Evolutionary conservation across 2,888 invertebrate genomes (phyloP), one percentile per base, ranked within the genome.

Genomic region (Eretmocerus hayati): DNA sequence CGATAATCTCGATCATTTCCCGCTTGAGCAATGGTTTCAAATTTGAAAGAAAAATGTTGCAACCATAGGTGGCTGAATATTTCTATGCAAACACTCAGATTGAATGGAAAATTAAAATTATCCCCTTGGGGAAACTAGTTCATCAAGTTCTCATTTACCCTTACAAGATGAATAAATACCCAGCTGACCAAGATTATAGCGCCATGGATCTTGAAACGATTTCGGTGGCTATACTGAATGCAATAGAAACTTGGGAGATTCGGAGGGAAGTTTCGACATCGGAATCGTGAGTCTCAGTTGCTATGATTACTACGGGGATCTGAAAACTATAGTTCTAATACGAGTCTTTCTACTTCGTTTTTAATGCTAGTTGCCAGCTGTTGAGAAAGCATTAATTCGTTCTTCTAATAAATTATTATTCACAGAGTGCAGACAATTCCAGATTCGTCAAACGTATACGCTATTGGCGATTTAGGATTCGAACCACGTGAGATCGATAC

Each of bases 391-490:
- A n/a, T n/a, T n/a, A n/a, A n/a, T n/a, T n/a, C n/a, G n/a, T n/a
- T n/a, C n/a, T n/a, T n/a, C n/a, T n/a, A n/a, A n/a, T n/a, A n/a
- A n/a, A n/a, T n/a, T n/a, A n/a, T n/a, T n/a, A n/a, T n/a, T n/a
- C n/a, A n/a, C 16, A 50, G 50, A 23, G 6, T 40, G 30, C 54
- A 57, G 46, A 55, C 60, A 16, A 32, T 60, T 19, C 11, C 40
- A 4, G 49, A 47, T 8, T 42, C 55, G 15, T n/a, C 36, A 36
- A 48, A 54, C 19, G 46, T 53, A 48, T 62, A 59, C 42, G 22
- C 20, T 20, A 44, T 39, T 37, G 60, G 58, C 19, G 60, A 62
- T 46, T 55, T 62, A 41, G 60, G 57, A 15, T 62, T 62, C 32
- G 58, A 59, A 30, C 58, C 59, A 5, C 32, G 38, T 6, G 50